These are phyloP conservation scores for Lepidocyrtoides sp. DNA, from an alignment of 2,888 invertebrate species.

Conservation along the genomic window DNA sequence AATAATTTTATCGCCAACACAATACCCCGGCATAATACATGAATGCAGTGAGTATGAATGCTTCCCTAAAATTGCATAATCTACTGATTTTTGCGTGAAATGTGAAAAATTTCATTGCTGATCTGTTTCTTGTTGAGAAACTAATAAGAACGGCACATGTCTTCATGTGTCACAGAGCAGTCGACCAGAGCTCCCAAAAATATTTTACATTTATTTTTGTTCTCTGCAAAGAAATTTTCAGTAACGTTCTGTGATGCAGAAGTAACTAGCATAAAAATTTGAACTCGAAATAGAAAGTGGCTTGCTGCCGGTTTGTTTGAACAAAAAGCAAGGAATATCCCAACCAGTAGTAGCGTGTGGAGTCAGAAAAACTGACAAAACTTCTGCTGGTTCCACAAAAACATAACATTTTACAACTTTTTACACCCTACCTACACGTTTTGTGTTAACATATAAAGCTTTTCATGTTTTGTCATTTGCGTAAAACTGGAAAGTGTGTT, in stretches of 20 bases:
- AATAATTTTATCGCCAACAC: no score
- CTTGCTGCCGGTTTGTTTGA: no score
- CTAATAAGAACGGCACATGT: constrained; percentile 35
- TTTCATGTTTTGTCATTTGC: constrained; percentile 42
- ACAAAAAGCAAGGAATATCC: no score
- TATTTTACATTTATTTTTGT: not conserved
- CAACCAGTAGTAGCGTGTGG: no score
- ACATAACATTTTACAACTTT: no score
- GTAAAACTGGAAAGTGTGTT: not conserved
- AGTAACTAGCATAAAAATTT: not conserved
- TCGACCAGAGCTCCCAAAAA: not conserved
- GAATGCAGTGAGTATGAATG: no score
- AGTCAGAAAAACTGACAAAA: no score
- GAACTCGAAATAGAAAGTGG: not conserved
- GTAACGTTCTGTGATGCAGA: not conserved
- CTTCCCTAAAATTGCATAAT: not conserved
- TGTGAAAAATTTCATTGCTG: constrained; percentile 28
- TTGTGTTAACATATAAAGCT: constrained; percentile 31
- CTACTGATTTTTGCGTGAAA: not conserved
- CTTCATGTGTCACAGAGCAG: not conserved
- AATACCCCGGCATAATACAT: no score
- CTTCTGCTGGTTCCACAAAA: no score
- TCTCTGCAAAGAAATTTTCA: not conserved
- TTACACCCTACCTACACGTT: not conserved
- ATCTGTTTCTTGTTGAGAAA: not conserved